A percentile compares a stretch with the other conserved stretches of the same genome.
phyloP scores from a whole-genome alignment of 2,888 invertebrate species.

The Tribolium freemani region DNA sequence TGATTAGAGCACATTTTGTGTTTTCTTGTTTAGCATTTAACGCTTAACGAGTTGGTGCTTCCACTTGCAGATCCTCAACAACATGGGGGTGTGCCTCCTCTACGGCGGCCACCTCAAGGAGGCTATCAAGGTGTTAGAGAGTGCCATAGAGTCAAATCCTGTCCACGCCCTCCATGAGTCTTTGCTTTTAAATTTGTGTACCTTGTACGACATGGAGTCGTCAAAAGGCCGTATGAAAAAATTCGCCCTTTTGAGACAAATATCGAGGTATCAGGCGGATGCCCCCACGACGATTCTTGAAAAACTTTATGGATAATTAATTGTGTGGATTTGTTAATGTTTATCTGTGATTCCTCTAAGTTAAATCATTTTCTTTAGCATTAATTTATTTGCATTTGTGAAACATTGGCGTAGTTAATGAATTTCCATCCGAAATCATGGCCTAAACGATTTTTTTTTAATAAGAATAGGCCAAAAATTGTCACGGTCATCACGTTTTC shows the following conservation, averaged over 20 bases:
- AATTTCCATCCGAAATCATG: slow-evolving; percentile 7
- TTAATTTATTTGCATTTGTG: not conserved
- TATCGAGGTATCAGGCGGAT: slow-evolving; percentile 90
- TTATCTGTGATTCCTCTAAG: slow-evolving; percentile 20
- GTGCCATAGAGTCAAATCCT: slow-evolving; percentile 82
- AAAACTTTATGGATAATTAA: slow-evolving; percentile 64
- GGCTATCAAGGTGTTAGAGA: slow-evolving; percentile 87
- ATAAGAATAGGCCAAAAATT: not conserved
- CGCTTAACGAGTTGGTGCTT: not conserved
- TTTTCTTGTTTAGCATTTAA: not conserved
- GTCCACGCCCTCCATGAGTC: slow-evolving; percentile 85
- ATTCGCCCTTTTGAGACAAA: slow-evolving; percentile 82
- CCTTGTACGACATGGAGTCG: slow-evolving; percentile 93
- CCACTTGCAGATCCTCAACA: slow-evolving; percentile 84
- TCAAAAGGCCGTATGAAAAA: slow-evolving; percentile 91
- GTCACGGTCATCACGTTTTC: slow-evolving; percentile 1
- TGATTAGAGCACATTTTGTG: no score
- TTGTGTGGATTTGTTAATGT: slow-evolving; percentile 35
- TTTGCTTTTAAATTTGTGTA: slow-evolving; percentile 90
- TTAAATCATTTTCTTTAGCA: not conserved
- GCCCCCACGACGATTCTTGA: slow-evolving; percentile 69
- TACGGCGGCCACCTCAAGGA: slow-evolving; percentile 93
- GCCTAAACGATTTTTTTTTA: not conserved
- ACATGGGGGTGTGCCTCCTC: slow-evolving; percentile 92
- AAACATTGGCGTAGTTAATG: not conserved